These are phyloP conservation scores for Cremastinae sp. DNA, from an alignment of 2,888 invertebrate species.

Conservation along the genomic window DNA sequence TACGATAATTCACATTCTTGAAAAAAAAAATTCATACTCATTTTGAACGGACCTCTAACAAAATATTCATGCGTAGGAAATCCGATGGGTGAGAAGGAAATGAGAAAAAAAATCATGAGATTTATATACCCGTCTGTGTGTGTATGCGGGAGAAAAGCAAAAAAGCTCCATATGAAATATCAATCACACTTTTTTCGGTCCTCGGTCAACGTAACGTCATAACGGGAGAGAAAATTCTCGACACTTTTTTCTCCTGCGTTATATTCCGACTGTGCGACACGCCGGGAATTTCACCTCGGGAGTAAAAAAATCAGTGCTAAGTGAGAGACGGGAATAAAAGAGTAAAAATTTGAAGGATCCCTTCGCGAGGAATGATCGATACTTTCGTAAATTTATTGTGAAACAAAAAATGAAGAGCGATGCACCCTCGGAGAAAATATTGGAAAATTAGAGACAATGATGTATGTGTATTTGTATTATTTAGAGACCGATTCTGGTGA, in stretches of 20 bases:
- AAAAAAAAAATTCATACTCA: no score
- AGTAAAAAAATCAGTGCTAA: conserved; percentile 6
- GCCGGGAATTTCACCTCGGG: not conserved
- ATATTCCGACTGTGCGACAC: not conserved
- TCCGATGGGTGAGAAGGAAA: not conserved
- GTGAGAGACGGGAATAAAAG: not conserved
- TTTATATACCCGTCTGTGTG: no score
- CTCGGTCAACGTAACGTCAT: conserved; percentile 9
- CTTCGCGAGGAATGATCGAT: no score
- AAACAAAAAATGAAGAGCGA: no score
- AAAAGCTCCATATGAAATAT: conserved; percentile 42
- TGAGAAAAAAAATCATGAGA: not conserved
- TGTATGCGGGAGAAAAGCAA: not conserved
- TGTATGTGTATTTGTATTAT: not conserved
- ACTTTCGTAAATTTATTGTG: no score
- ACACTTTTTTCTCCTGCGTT: not conserved
- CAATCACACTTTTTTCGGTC: conserved; percentile 28
- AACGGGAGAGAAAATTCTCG: not conserved
- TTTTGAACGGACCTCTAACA: no score
- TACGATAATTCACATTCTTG: no score
- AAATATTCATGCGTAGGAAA: not conserved
- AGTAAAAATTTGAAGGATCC: not conserved
- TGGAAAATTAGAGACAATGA: no score
- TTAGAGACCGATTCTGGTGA: not conserved
- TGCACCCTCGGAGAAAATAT: no score